Percentiles rank a stretch among this genome's conserved stretches.
These are phyloP conservation scores for Andrena flavipes DNA, from an alignment of 2,888 invertebrate genomes.

Conservation along the genomic window DNA sequence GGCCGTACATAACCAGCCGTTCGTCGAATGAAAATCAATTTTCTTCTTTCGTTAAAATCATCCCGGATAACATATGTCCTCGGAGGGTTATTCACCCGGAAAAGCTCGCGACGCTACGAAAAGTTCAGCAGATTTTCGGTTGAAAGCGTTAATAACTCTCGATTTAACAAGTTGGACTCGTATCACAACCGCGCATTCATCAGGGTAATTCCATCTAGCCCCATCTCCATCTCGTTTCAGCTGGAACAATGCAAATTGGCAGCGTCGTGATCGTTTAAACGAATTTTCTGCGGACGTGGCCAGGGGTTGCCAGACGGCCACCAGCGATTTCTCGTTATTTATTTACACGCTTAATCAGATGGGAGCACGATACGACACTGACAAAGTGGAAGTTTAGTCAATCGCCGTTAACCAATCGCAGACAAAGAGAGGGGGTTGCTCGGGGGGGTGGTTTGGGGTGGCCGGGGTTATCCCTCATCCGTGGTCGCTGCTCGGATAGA, in stretches of 20 bases:
- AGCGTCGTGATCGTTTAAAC: constrained; percentile 20
- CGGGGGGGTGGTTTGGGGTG: too few relatives aligned
- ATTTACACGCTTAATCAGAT: constrained; percentile 34
- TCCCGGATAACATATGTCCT: not conserved
- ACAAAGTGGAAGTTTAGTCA: constrained; percentile 63
- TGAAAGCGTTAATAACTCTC: constrained; percentile 1
- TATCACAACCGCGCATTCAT: not conserved
- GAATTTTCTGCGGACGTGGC: not conserved
- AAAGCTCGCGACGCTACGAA: not conserved
- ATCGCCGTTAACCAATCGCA: constrained; percentile 75
- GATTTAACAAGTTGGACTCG: not conserved
- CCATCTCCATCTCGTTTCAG: constrained; percentile 7
- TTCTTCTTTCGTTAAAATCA: constrained; percentile 22
- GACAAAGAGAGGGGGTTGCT: constrained; percentile 68
- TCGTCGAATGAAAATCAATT: constrained; percentile 50
- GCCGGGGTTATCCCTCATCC: constrained; percentile 71
- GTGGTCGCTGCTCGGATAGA: constrained; percentile 56
- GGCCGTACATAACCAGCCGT: constrained; percentile 46
- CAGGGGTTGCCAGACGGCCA: not conserved
- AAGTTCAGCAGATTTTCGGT: not conserved
- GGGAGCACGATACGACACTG: constrained; percentile 38
- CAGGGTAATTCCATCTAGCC: constrained; percentile 21
- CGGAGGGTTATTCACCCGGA: not conserved
- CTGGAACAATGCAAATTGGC: constrained; percentile 22
- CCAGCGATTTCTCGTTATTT: constrained; percentile 21